Conservation (phyloP, 2,113 vertebrate species). For the Dipodomys merriami region DNA sequence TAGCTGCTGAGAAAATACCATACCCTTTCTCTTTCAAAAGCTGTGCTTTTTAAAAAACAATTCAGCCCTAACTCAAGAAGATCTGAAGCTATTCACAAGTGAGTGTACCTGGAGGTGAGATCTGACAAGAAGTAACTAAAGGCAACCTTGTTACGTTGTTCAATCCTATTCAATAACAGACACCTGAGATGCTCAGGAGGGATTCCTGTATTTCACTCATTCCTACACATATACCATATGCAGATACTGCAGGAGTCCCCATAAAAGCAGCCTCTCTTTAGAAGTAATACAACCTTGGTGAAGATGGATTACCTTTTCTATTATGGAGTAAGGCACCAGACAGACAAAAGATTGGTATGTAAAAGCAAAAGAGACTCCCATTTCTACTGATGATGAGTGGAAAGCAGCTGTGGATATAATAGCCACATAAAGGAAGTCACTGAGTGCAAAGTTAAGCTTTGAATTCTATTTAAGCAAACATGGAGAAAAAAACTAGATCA, state of each 20-base stretch:
- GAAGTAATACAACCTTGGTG: not conserved
- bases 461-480: constrained; percentile 58
- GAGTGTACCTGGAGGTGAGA: not conserved
- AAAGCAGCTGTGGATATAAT: not conserved
- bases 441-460: constrained; percentile 26
- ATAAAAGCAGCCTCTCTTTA: constrained; percentile 34
- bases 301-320: constrained; percentile 3
- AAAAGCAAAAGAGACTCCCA: not conserved
- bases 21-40: not conserved
- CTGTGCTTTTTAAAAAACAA: not conserved
- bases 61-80: not conserved
- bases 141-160: not conserved
- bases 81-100: constrained; percentile 24
- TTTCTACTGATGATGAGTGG: not conserved
- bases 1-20: not conserved
- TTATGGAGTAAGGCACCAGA: not conserved
- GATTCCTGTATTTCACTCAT: constrained; percentile 5
- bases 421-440: not conserved
- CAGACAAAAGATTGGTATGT: constrained; percentile 30
- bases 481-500: constrained; percentile 35
- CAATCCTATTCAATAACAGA: not conserved
- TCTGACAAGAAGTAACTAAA: constrained; percentile 12
- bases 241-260: not conserved
- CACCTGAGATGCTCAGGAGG: not conserved
- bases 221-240: not conserved